These are phyloP conservation scores for Wiebesia pumilae DNA, from an alignment of 1,140 invertebrate species.

Conservation along the genomic window DNA sequence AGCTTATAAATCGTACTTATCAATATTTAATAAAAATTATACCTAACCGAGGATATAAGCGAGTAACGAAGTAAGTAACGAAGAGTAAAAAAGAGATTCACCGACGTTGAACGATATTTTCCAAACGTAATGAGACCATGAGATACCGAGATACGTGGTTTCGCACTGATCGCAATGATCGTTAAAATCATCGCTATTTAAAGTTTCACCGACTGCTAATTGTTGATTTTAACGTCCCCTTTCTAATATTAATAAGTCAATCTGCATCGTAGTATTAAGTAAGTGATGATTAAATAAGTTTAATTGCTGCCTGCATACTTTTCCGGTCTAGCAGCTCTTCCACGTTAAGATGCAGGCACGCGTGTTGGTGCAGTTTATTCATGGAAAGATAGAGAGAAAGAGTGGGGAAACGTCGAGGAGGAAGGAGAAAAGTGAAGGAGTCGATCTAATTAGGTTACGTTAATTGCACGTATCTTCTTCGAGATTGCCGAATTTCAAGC, in stretches of 20 bases:
- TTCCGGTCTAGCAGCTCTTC: too few species aligned
- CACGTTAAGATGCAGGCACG: too few species aligned
- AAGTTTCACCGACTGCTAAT: neutral
- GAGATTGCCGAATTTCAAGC: too few species aligned
- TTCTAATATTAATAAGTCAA: neutral
- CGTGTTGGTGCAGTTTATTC: too few species aligned
- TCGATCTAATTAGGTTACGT: too few species aligned
- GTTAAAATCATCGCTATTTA: too few species aligned
- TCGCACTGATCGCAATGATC: neutral
- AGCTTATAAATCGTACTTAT: neutral
- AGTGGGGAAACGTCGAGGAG: too few species aligned
- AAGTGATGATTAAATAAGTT: neutral
- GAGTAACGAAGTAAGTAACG: neutral
- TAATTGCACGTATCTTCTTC: too few species aligned
- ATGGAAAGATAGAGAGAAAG: too few species aligned
- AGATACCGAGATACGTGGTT: neutral
- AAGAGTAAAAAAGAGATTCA: neutral
- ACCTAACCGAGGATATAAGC: too few species aligned
- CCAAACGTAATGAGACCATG: neutral
- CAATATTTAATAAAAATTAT: neutral
- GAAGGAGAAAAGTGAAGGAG: too few species aligned
- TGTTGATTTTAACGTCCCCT: neutral
- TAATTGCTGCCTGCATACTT: too few species aligned
- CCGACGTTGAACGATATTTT: neutral
- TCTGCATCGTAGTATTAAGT: neutral